These are phyloP conservation scores for Eupithecia subumbrata DNA, from an alignment of 2,888 invertebrate genomes.

Conservation along the genomic window DNA sequence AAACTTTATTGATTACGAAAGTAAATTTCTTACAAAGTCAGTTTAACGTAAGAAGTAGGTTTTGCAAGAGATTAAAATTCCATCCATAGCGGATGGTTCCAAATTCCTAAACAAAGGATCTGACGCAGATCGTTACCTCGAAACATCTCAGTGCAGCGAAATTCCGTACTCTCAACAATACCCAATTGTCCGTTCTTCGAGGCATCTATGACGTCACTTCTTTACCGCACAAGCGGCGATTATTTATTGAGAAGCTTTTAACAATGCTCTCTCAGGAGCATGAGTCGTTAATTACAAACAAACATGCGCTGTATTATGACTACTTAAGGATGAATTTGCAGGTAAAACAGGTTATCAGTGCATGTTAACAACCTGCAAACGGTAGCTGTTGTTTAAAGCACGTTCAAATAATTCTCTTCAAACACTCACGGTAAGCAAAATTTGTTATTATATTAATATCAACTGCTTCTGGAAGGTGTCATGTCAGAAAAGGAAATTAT, in stretches of 20 bases:
- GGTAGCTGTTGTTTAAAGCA: neutral
- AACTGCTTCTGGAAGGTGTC: too few relatives aligned
- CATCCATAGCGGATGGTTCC: neutral
- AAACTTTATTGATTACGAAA: neutral
- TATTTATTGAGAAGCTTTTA: slow-evolving; percentile 69
- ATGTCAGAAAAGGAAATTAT: too few relatives aligned
- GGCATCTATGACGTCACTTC: slow-evolving; percentile 43
- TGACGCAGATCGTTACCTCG: neutral
- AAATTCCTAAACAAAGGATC: slow-evolving; percentile 1
- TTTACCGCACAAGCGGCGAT: slow-evolving; percentile 72
- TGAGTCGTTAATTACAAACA: slow-evolving; percentile 79
- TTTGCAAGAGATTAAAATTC: neutral
- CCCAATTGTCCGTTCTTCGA: slow-evolving; percentile 41
- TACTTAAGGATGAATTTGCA: slow-evolving; percentile 38
- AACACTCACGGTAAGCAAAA: too few relatives aligned
- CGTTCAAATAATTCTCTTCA: too few relatives aligned
- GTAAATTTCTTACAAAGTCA: too few relatives aligned
- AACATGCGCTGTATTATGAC: slow-evolving; percentile 66
- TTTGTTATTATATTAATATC: too few relatives aligned
- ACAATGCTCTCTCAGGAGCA: slow-evolving; percentile 75
- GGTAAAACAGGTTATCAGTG: slow-evolving; percentile 5
- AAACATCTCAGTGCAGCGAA: slow-evolving; percentile 16
- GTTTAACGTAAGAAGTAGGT: neutral
- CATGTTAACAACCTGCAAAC: neutral
- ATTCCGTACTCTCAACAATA: slow-evolving; percentile 33